Evolutionary conservation across 2,797 vertebrate genomes (phyloP).

Genomic region (Hydrocynus forskahlii): DNA sequence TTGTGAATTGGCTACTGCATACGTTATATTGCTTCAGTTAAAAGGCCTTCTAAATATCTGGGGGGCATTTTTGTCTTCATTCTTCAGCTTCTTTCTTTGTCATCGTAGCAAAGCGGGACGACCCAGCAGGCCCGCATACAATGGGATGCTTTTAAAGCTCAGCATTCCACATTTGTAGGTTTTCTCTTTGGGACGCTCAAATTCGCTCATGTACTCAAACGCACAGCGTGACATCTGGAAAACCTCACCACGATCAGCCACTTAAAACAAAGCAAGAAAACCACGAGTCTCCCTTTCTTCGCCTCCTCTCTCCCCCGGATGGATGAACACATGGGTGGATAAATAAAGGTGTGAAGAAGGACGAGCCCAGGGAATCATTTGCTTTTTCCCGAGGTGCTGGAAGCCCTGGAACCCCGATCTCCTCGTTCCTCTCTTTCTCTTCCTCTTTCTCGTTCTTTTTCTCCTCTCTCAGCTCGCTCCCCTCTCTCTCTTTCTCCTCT

Average conservation of each 20-base stretch:
- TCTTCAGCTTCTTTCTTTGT: slow-evolving; percentile 31
- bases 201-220: slow-evolving; percentile 21
- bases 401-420: slow-evolving; percentile 77
- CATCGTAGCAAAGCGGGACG: slow-evolving; percentile 16
- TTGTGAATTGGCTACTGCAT: slow-evolving; percentile 39
- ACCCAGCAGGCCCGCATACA: neutral
- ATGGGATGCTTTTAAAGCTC: neutral
- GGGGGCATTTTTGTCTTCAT: slow-evolving; percentile 30
- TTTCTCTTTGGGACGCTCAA: slow-evolving; percentile 42
- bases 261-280: slow-evolving; percentile 38
- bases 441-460: slow-evolving; percentile 77
- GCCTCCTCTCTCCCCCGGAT: slow-evolving; percentile 29
- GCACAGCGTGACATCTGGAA: neutral
- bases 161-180: neutral
- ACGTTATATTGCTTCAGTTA: slow-evolving; percentile 57
- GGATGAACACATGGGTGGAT: slow-evolving; percentile 46
- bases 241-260: slow-evolving; percentile 24
- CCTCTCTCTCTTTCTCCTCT: slow-evolving; percentile 67
- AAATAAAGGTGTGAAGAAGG: slow-evolving; percentile 46
- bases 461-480: slow-evolving; percentile 76
- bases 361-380: slow-evolving; percentile 72
- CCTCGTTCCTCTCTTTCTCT: slow-evolving; percentile 71
- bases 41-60: slow-evolving; percentile 51
- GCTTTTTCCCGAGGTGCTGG: slow-evolving; percentile 82
- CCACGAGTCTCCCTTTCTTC: slow-evolving; percentile 26